These are phyloP conservation scores for Papilio machaon DNA, from an alignment of 1,140 invertebrate genomes.

Conservation along the genomic window DNA sequence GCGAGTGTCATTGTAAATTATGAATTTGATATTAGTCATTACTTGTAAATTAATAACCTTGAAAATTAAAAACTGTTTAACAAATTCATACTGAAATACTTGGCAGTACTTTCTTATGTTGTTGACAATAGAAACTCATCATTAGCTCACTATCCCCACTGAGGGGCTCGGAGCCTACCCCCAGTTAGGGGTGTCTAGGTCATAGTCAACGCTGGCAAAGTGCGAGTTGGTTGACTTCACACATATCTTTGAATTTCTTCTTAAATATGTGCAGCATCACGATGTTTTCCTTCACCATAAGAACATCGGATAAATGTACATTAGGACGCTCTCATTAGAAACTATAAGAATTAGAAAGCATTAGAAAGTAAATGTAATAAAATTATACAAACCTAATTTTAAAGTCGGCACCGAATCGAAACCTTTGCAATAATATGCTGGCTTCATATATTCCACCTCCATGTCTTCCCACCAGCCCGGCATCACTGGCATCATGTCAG, in stretches of 20 bases:
- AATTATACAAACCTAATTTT: constrained; percentile 50
- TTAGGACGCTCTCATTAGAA: too few relatives aligned
- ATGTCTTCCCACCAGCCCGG: constrained; percentile 62
- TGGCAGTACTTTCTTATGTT: not conserved
- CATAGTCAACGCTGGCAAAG: too few relatives aligned
- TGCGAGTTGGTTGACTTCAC: too few relatives aligned
- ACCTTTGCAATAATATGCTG: constrained; percentile 61
- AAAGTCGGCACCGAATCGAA: constrained; percentile 48
- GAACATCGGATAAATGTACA: too few relatives aligned
- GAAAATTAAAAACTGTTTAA: not conserved
- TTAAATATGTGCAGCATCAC: too few relatives aligned
- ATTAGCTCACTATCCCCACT: too few relatives aligned
- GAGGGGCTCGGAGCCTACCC: too few relatives aligned
- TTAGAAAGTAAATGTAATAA: not conserved
- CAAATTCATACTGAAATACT: not conserved
- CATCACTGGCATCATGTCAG: constrained; percentile 54
- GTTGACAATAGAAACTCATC: too few relatives aligned
- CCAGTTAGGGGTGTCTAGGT: too few relatives aligned
- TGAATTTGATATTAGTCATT: not conserved
- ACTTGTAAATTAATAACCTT: not conserved
- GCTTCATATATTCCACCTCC: constrained; percentile 66
- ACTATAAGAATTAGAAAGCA: too few relatives aligned
- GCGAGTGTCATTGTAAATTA: not conserved
- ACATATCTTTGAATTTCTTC: too few relatives aligned
- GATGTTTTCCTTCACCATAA: too few relatives aligned